These are phyloP conservation scores for Apomyelois bistriatella DNA, from an alignment of 2,888 invertebrate genomes.

Conservation along the genomic window DNA sequence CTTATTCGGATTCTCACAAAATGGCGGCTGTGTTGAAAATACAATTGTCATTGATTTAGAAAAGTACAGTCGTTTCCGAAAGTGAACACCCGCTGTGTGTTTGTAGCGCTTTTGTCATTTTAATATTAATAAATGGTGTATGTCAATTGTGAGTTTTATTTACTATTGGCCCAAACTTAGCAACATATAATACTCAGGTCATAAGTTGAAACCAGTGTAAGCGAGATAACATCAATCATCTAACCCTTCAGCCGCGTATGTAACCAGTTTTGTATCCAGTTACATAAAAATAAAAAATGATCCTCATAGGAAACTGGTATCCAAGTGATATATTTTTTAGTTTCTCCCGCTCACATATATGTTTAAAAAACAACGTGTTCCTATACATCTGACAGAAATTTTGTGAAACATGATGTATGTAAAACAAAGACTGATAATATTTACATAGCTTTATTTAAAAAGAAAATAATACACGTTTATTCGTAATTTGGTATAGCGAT, in stretches of 20 bases:
- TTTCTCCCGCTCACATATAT: too few relatives aligned
- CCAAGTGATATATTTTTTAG: too few relatives aligned
- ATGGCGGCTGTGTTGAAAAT: neutral
- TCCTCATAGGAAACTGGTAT: too few relatives aligned
- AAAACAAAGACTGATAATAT: neutral
- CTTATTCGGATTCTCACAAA: neutral
- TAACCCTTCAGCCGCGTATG: too few relatives aligned
- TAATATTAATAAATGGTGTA: slow-evolving; percentile 68
- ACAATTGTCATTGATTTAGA: slow-evolving; percentile 14
- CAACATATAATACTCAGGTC: too few relatives aligned
- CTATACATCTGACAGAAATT: too few relatives aligned
- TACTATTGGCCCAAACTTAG: slow-evolving; percentile 1
- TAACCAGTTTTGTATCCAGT: too few relatives aligned
- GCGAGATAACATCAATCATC: too few relatives aligned
- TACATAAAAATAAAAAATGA: too few relatives aligned
- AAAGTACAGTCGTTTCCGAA: neutral
- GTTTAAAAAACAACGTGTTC: too few relatives aligned
- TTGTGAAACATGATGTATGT: too few relatives aligned
- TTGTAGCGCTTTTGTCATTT: slow-evolving; percentile 60
- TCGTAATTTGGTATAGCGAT: slow-evolving; percentile 10
- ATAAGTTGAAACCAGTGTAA: too few relatives aligned
- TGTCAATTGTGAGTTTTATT: slow-evolving; percentile 44
- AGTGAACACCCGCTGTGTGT: slow-evolving; percentile 21
- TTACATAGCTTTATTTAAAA: slow-evolving; percentile 9
- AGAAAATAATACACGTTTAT: slow-evolving; percentile 2